A percentile compares a stretch with the other conserved stretches of the same genome.
Conservation (phyloP, 2,113 vertebrate species). For the Rhinolophus sinicus region DNA sequence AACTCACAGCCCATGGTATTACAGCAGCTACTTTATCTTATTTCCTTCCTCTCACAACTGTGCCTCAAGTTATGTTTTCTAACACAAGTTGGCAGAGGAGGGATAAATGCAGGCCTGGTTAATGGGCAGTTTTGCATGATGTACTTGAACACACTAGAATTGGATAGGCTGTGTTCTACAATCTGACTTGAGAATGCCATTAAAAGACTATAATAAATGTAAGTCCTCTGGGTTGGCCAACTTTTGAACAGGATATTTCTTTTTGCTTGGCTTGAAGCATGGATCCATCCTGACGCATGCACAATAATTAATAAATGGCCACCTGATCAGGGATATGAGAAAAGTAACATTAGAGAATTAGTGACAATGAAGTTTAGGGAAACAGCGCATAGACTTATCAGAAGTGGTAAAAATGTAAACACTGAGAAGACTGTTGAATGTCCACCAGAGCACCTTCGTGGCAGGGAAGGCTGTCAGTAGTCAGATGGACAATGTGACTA, state of each 20-base stretch:
- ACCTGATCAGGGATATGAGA: not conserved
- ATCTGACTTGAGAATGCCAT: not conserved
- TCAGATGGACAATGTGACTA: not conserved
- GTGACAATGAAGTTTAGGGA: not conserved
- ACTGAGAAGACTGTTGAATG: not conserved
- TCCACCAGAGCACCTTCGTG: not conserved
- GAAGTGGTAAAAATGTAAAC: not conserved
- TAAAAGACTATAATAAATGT: not conserved
- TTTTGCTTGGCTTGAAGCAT: not conserved
- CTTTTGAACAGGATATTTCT: not conserved
- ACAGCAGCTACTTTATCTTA: not conserved
- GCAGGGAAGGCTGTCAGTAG: not conserved
- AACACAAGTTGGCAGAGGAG: not conserved
- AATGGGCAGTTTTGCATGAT: not conserved
- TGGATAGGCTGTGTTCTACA: not conserved
- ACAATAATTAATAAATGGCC: not conserved
- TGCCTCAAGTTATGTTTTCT: not conserved
- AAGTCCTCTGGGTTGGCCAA: not conserved
- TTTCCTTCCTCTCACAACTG: not conserved
- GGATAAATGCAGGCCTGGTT: not conserved
- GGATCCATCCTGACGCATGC: not conserved
- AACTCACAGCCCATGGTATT: not conserved
- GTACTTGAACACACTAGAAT: not conserved
- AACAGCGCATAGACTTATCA: not conserved
- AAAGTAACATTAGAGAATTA: not conserved